Percentiles rank a stretch among this genome's conserved stretches.
Conservation (phyloP, 2,888 invertebrate species). For the Unio pictorum region DNA sequence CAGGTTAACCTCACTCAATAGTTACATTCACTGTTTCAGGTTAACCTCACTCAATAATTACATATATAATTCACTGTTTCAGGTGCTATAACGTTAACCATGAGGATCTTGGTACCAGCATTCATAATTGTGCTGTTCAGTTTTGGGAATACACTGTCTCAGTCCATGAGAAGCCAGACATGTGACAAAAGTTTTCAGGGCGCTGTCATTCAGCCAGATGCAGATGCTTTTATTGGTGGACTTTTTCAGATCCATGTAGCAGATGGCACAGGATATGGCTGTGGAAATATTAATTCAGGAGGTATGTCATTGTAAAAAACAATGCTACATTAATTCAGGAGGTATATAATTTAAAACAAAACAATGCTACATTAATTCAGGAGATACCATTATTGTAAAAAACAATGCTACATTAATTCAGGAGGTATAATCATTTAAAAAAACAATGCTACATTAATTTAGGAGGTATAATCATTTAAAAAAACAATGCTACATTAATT, state of each 20-base stretch:
- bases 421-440: slow-evolving; percentile 12
- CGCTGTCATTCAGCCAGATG: slow-evolving; percentile 49
- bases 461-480: slow-evolving; percentile 12
- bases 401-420: slow-evolving; percentile 6
- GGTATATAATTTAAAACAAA: not conserved
- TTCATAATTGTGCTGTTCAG: slow-evolving; percentile 2
- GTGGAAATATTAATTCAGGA: slow-evolving; percentile 37
- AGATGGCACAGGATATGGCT: slow-evolving; percentile 38
- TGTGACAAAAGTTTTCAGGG: slow-evolving; percentile 30
- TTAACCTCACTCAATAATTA: no score
- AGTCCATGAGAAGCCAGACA: slow-evolving; percentile 32
- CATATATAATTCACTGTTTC: no score
- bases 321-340: no score
- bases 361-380: slow-evolving; percentile 6
- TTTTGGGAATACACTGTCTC: slow-evolving; percentile 16
- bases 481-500: slow-evolving; percentile 1
- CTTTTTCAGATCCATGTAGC: slow-evolving; percentile 50
- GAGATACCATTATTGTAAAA: slow-evolving; percentile 8
- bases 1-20: no score
- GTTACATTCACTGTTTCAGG: no score
- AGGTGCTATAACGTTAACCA: no score
- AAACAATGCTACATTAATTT: slow-evolving; percentile 4
- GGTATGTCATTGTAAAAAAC: slow-evolving; percentile 8
- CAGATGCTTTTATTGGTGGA: slow-evolving; percentile 59
- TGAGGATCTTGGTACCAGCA: no score